Evolutionary conservation across 2,113 vertebrate genomes (phyloP), one percentile per base, ranked within the genome.

Genomic region (Sigmodon hispidus): DNA sequence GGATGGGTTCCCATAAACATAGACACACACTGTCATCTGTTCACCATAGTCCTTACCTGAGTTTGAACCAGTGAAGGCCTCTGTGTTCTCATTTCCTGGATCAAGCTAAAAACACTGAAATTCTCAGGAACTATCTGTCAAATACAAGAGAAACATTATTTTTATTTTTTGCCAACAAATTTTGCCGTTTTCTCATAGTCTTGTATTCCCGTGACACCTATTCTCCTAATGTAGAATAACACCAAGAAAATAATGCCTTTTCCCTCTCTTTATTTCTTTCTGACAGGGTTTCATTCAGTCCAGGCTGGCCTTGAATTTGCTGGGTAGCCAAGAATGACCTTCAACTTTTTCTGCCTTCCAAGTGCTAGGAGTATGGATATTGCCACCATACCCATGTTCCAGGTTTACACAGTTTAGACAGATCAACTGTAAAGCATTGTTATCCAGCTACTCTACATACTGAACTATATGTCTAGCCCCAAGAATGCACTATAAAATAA

Each of bases 31-130:
- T 10, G 31, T 40, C 34, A 57, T 63, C 31, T 48, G 22, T 73
- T 95, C 31, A 12, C 36, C 43, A 17, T 3, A 70, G 45, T 84
- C 36, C 86, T 0, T 92, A 99, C 99, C 99, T 99, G 99, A 73
- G 99, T 99, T 98, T 99, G 99, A 97, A 99, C 99, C 40, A 99
- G 94, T 4, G 99, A 99, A 16, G 99, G 99, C 24, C 99, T 98
- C 69, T 99, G 99, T 0, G 99, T 99, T 93, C 99, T 98, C 99
- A 99, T 99, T 52, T 99, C 98, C 96, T 99, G 98, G 90, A 99
- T 99, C 96, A 99, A 97, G 1, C 97, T 96, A 59, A 98, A 99
- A 97, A 99, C 97, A 48, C 96, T 99, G 98, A 99, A 99, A 98
- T 99, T 99, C 90, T 98, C 97, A 55, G 99, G 98, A 91, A 99